Evolutionary conservation across 2,888 invertebrate genomes (phyloP).

Genomic region (Urechis unicinctus): DNA sequence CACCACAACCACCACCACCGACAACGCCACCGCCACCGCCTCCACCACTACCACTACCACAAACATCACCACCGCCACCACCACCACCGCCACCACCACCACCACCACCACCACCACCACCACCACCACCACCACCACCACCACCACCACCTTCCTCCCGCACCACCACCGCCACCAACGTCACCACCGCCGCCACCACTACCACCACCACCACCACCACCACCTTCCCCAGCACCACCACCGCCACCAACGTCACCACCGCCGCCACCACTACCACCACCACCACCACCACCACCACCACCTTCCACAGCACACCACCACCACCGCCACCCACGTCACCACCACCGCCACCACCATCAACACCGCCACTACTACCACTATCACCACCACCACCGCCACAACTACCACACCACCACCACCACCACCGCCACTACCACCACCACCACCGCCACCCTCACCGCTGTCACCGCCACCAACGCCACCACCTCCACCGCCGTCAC

Average conservation of each 20-base stretch:
- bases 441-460: too few species aligned
- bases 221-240: neutral
- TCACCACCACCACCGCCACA: neutral
- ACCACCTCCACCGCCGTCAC: neutral
- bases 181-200: neutral
- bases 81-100: neutral
- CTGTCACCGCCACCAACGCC: too few species aligned
- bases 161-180: too few species aligned
- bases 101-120: neutral
- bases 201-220: neutral
- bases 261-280: neutral
- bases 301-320: too few species aligned
- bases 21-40: too few species aligned
- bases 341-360: too few species aligned
- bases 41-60: too few species aligned
- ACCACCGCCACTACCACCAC: neutral
- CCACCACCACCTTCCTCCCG: neutral
- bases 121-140: neutral
- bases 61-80: neutral
- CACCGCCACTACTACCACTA: neutral
- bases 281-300: neutral
- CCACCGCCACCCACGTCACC: too few species aligned
- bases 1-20: too few species aligned
- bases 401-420: too few species aligned
- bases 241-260: too few species aligned